Evolutionary conservation across 2,888 invertebrate species (phyloP), one percentile per base, ranked within the genome.

Genomic region (Drosophila maculinotata): DNA sequence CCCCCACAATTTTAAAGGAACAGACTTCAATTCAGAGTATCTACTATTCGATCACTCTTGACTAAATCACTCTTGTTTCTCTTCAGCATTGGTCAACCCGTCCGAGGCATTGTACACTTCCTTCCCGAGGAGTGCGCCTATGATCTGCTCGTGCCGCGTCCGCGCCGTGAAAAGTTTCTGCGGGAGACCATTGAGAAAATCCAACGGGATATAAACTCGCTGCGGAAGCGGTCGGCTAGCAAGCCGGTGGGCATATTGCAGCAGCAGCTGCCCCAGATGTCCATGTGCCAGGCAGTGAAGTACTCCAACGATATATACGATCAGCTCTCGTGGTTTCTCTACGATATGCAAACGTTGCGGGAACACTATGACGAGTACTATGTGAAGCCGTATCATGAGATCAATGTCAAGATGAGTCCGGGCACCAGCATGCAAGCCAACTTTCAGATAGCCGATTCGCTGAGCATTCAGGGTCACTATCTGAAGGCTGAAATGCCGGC

Each of bases 31-130:
- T n/a, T n/a, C n/a, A n/a, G n/a, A n/a, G n/a, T n/a, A n/a, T n/a
- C n/a, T n/a, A n/a, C n/a, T n/a, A n/a, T n/a, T n/a, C n/a, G n/a
- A n/a, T n/a, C n/a, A n/a, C n/a, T n/a, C n/a, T n/a, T n/a, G n/a
- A n/a, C n/a, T n/a, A n/a, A 23, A 10, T 17, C 8, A 3, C 1
- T 1, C 1, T 47, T 28, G 12, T 9, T 0, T 10, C 1, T 7
- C 20, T 26, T 1, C 44, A 89, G 86, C 6, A 7, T 28, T 4
- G 15, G 36, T 3, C 70, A 81, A 14, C 89, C 90, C 0, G 36
- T 90, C 26, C 71, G 79, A 8, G 89, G 86, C 0, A 70, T 90
- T 23, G 64, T 90, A 15, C 86, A 90, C 59, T 90, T 90, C 47
- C 39, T 90, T 15, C 90, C 90, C 12, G 71, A 84, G 20, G 69